phyloP scores from a whole-genome alignment of 1,140 invertebrate genomes.

The Riptortus pedestris region DNA sequence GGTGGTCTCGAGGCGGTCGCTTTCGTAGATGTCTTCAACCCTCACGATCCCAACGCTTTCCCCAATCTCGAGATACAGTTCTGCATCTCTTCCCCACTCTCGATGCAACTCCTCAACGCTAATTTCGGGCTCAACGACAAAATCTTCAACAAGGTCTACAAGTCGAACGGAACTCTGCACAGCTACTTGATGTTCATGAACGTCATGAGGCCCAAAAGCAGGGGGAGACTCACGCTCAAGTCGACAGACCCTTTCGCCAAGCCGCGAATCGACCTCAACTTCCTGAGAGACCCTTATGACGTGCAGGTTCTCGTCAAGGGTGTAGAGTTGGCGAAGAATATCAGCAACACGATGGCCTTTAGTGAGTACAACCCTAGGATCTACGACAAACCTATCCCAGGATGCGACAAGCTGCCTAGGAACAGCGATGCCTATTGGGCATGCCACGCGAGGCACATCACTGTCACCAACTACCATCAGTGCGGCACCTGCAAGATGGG shows the following conservation, averaged over 20 bases:
- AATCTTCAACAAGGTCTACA: constrained; percentile 44
- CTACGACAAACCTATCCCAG: constrained; percentile 48
- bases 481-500: constrained; percentile 82
- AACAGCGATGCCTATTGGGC: constrained; percentile 60
- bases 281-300: constrained; percentile 53
- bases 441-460: constrained; percentile 55
- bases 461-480: constrained; percentile 64
- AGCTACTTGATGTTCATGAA: constrained; percentile 56
- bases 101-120: constrained; percentile 41
- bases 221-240: constrained; percentile 55
- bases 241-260: constrained; percentile 58
- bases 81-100: constrained; percentile 43
- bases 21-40: constrained; percentile 60
- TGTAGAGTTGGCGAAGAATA: constrained; percentile 46
- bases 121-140: constrained; percentile 49
- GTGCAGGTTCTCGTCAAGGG: constrained; percentile 51
- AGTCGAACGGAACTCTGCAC: constrained; percentile 42
- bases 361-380: constrained; percentile 47
- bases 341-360: constrained; percentile 49
- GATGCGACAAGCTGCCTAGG: constrained; percentile 50
- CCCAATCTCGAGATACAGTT: constrained; percentile 67
- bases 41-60: constrained; percentile 48
- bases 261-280: constrained; percentile 74
- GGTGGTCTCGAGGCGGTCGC: constrained; percentile 70
- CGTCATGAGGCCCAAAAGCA: constrained; percentile 61